Conservation (phyloP, 2,888 invertebrate genomes). For the Antitype chi region DNA sequence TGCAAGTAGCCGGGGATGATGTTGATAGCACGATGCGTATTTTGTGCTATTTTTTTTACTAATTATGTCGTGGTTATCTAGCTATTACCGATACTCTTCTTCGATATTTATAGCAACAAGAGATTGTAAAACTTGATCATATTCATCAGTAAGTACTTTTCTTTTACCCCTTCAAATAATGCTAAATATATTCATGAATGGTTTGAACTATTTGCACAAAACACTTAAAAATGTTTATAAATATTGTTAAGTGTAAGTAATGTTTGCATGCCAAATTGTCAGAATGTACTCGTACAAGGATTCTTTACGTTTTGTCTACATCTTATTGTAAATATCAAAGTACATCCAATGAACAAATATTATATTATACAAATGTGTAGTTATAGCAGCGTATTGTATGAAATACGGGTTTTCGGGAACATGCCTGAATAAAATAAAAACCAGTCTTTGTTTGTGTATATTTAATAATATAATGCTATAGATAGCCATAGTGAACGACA, state of each 20-base stretch:
- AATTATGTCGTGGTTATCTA: not conserved
- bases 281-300: not conserved
- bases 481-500: not conserved
- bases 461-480: too few relatives aligned
- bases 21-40: not conserved
- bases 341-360: not conserved
- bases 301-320: not conserved
- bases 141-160: too few relatives aligned
- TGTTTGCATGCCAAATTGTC: not conserved
- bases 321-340: not conserved
- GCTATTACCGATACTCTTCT: not conserved
- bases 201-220: not conserved
- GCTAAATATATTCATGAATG: too few relatives aligned
- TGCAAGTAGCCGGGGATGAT: too few relatives aligned
- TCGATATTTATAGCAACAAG: not conserved
- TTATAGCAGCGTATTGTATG: not conserved
- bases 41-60: not conserved
- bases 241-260: not conserved
- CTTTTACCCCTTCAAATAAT: not conserved
- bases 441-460: not conserved
- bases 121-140: not conserved
- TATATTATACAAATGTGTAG: not conserved
- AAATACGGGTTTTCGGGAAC: not conserved
- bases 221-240: not conserved
- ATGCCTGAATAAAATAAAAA: not conserved